A percentile compares a stretch with the other conserved stretches of the same genome.
These are phyloP conservation scores for Muntiacus muntjak DNA, from an alignment of 2,113 vertebrate species.

Conservation along the genomic window DNA sequence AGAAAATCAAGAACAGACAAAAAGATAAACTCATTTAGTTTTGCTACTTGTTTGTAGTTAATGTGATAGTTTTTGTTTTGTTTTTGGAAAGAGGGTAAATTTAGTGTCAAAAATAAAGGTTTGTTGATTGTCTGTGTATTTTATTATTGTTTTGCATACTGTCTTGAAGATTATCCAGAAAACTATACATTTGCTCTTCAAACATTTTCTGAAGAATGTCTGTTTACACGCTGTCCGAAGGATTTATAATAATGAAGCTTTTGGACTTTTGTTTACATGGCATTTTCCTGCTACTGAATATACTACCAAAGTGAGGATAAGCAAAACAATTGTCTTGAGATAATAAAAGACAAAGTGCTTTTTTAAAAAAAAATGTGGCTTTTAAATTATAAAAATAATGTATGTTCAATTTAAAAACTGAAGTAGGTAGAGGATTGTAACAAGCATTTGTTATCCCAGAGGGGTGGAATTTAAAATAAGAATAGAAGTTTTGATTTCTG, in stretches of 20 bases:
- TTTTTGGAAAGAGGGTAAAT: neutral
- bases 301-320: neutral
- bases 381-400: conserved; percentile 18
- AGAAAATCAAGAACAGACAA: neutral
- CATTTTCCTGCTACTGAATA: neutral
- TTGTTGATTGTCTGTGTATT: neutral
- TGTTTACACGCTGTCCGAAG: neutral
- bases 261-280: neutral
- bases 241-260: conserved; percentile 1
- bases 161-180: neutral
- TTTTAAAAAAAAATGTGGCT: neutral
- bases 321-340: conserved; percentile 8
- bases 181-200: neutral
- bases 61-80: neutral
- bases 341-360: conserved; percentile 22
- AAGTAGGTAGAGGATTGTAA: neutral
- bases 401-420: conserved; percentile 1
- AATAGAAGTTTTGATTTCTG: conserved; percentile 2
- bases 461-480: conserved; percentile 13
- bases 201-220: neutral
- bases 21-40: neutral
- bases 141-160: neutral
- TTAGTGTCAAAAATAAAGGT: neutral
- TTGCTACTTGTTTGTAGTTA: neutral
- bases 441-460: neutral